These are phyloP conservation scores for Lacerta bilineata DNA, from an alignment of 2,797 vertebrate genomes.

Conservation along the genomic window DNA sequence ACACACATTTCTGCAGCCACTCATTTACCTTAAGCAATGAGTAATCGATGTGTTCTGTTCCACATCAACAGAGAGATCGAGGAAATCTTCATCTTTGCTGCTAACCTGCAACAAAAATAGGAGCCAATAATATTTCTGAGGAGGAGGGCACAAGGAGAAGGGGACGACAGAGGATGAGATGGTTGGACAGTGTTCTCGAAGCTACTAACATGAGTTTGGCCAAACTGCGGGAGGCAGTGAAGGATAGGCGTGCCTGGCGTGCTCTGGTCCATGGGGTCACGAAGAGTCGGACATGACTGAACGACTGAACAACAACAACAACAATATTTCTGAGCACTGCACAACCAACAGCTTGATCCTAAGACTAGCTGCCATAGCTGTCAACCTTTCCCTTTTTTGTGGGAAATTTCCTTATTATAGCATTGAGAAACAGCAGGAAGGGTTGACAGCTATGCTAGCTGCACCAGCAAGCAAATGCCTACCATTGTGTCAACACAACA, in stretches of 20 bases:
- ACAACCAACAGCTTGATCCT: not conserved
- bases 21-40: slow-evolving; percentile 94
- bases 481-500: not conserved
- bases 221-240: no score
- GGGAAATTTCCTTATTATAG: no score
- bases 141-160: no score
- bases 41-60: slow-evolving; percentile 99
- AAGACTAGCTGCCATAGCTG: not conserved
- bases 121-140: not conserved
- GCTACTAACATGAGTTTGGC: no score
- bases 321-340: not conserved
- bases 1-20: slow-evolving; percentile 4
- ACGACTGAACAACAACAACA: not conserved
- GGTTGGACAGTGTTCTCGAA: no score
- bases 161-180: no score
- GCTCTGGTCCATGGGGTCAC: no score
- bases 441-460: not conserved
- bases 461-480: not conserved
- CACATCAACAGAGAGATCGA: slow-evolving; percentile 98
- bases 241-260: no score
- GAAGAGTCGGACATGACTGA: no score
- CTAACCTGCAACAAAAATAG: slow-evolving; percentile 87
- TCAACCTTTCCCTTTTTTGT: no score
- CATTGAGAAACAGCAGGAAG: no score
- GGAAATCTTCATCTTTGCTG: slow-evolving; percentile 99